A percentile compares a stretch with the other conserved stretches of the same genome.
Conservation (phyloP, 2,797 vertebrate genomes). For the Distichodus sexfasciatus region DNA sequence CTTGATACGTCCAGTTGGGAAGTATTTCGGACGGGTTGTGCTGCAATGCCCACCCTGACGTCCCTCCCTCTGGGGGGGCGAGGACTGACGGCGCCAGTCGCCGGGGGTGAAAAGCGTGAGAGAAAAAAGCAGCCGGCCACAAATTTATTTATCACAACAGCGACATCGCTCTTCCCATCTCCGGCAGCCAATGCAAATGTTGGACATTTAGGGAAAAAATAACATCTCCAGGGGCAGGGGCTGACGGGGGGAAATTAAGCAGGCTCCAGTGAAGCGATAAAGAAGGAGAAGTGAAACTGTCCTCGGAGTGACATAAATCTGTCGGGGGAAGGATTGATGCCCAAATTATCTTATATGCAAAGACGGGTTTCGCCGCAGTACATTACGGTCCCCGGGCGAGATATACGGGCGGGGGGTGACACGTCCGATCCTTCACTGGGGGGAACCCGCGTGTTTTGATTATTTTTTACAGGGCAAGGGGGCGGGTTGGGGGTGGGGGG, state of each 20-base stretch:
- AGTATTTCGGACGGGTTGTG: slow-evolving; percentile 42
- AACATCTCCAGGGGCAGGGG: slow-evolving; percentile 95
- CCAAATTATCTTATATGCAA: slow-evolving; percentile 99
- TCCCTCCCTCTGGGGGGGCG: slow-evolving; percentile 81
- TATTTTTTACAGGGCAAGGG: slow-evolving; percentile 85
- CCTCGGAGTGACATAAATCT: slow-evolving; percentile 99
- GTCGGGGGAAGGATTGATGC: slow-evolving; percentile 95
- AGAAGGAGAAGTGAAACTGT: slow-evolving; percentile 99
- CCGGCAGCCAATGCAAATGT: slow-evolving; percentile 89
- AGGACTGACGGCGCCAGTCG: slow-evolving; percentile 72
- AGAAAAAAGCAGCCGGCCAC: slow-evolving; percentile 66
- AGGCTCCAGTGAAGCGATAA: slow-evolving; percentile 99
- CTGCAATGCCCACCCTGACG: slow-evolving; percentile 54
- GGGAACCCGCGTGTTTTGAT: slow-evolving; percentile 90
- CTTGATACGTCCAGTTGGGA: slow-evolving; percentile 52
- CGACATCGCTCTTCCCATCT: slow-evolving; percentile 75
- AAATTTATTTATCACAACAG: slow-evolving; percentile 84
- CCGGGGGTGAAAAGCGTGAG: slow-evolving; percentile 58
- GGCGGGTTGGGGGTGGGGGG: slow-evolving; percentile 17
- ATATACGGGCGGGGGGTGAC: slow-evolving; percentile 91
- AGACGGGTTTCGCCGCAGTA: slow-evolving; percentile 96
- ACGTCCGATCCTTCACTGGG: slow-evolving; percentile 91
- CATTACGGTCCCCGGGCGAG: slow-evolving; percentile 87
- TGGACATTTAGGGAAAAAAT: slow-evolving; percentile 95
- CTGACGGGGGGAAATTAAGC: slow-evolving; percentile 98